A percentile compares a stretch with the other conserved stretches of the same genome.
These are phyloP conservation scores for Desmodus rotundus DNA, from an alignment of 2,113 vertebrate genomes.

Conservation along the genomic window DNA sequence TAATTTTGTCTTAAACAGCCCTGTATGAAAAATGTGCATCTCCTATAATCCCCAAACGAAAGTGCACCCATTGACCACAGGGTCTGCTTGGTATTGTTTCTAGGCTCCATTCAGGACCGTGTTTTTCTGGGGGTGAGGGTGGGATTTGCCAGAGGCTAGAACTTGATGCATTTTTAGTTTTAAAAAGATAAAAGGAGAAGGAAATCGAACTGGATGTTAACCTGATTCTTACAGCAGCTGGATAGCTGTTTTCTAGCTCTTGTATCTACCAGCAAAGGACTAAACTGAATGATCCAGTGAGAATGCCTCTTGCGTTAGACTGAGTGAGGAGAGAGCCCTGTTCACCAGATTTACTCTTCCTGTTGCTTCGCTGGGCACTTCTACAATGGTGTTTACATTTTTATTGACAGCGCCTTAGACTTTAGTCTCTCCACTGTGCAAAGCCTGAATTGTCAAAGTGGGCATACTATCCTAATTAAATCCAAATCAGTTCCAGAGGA, in stretches of 20 bases:
- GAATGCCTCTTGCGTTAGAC: background rate
- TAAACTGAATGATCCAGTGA: background rate
- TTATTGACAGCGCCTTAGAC: background rate
- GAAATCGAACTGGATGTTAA: conserved; percentile 15
- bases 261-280: background rate
- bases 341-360: background rate
- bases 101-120: background rate
- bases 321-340: background rate
- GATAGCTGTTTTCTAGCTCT: background rate
- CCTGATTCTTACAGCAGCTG: background rate
- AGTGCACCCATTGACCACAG: background rate
- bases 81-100: background rate
- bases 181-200: background rate
- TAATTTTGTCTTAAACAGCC: background rate
- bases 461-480: background rate
- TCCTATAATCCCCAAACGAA: background rate
- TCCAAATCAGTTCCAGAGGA: background rate
- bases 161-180: conserved; percentile 22
- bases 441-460: background rate
- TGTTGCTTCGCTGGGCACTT: background rate
- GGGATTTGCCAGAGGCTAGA: background rate
- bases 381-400: background rate
- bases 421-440: background rate
- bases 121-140: background rate
- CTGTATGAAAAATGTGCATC: background rate